Conservation (phyloP, 2,113 vertebrate genomes). For the Cariama cristata region DNA sequence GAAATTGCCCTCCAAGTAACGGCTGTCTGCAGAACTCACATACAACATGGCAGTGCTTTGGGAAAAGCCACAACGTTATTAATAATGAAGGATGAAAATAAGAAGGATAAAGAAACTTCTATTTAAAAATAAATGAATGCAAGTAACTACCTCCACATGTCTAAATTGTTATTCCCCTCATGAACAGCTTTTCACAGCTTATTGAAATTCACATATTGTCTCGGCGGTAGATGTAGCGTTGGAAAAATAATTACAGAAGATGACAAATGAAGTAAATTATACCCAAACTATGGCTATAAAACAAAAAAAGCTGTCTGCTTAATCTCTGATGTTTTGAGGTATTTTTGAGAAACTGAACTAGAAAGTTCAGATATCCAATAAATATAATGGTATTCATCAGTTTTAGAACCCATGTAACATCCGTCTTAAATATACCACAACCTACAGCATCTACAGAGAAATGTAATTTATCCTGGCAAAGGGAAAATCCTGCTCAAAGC, state of each 20-base stretch:
- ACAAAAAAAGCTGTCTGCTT: neutral
- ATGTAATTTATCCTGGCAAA: conserved; percentile 48
- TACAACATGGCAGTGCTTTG: accelerated
- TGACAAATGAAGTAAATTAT: conserved; percentile 58
- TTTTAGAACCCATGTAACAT: neutral
- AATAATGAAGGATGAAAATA: neutral
- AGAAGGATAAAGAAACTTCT: neutral
- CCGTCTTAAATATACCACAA: neutral
- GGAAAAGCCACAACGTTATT: neutral
- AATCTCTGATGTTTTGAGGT: neutral
- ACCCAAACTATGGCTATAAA: neutral
- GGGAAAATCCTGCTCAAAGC: conserved; percentile 16
- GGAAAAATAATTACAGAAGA: conserved; percentile 59
- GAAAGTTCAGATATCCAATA: conserved; percentile 45
- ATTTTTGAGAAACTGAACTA: conserved; percentile 29
- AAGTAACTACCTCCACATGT: neutral
- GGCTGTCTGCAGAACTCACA: neutral
- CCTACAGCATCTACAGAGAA: neutral
- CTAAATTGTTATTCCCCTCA: neutral
- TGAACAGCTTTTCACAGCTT: conserved; percentile 4
- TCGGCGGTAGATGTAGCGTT: conserved; percentile 1
- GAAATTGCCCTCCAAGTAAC: neutral
- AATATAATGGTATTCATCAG: neutral
- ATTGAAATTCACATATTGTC: conserved; percentile 8
- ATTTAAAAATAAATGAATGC: neutral